Evolutionary conservation across 2,888 invertebrate species (phyloP).

Genomic region (Muschampia plurimacula): DNA sequence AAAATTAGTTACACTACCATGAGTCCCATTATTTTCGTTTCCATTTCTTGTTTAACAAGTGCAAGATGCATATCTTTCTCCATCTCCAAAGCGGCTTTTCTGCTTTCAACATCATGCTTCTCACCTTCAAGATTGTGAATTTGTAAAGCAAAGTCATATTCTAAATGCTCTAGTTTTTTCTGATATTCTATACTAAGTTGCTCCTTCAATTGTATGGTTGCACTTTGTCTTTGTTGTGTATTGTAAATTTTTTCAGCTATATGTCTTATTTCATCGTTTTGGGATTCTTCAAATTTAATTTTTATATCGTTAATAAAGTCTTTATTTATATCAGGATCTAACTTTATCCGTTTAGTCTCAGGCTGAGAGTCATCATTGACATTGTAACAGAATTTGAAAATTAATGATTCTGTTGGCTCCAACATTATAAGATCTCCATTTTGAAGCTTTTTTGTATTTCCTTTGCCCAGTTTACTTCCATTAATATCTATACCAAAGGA

Average conservation of each 20-base stretch:
- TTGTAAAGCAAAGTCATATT: slow-evolving; percentile 71
- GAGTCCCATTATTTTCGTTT: slow-evolving; percentile 65
- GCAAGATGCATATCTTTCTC: slow-evolving; percentile 74
- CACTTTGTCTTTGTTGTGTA: slow-evolving; percentile 70
- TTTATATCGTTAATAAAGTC: slow-evolving; percentile 68
- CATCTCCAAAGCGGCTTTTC: slow-evolving; percentile 71
- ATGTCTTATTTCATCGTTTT: slow-evolving; percentile 70
- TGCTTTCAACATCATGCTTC: slow-evolving; percentile 76
- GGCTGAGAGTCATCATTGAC: slow-evolving; percentile 53
- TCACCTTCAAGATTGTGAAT: slow-evolving; percentile 77
- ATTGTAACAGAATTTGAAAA: slow-evolving; percentile 61
- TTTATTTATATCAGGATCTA: slow-evolving; percentile 50
- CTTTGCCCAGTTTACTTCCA: slow-evolving; percentile 65
- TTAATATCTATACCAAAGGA: slow-evolving; percentile 80
- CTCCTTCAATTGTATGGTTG: slow-evolving; percentile 71
- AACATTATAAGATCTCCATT: slow-evolving; percentile 68
- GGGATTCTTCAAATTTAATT: slow-evolving; percentile 75
- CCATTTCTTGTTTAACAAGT: slow-evolving; percentile 66
- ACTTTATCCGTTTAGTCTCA: slow-evolving; percentile 68
- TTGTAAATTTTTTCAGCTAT: slow-evolving; percentile 75
- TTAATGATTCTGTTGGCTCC: slow-evolving; percentile 67
- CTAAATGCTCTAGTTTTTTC: slow-evolving; percentile 74
- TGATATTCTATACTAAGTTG: slow-evolving; percentile 75
- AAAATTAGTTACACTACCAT: slow-evolving; percentile 57
- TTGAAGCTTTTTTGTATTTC: slow-evolving; percentile 54